phyloP scores from a whole-genome alignment of 2,113 vertebrate species.

The Pelvicachromis taeniatus region DNA sequence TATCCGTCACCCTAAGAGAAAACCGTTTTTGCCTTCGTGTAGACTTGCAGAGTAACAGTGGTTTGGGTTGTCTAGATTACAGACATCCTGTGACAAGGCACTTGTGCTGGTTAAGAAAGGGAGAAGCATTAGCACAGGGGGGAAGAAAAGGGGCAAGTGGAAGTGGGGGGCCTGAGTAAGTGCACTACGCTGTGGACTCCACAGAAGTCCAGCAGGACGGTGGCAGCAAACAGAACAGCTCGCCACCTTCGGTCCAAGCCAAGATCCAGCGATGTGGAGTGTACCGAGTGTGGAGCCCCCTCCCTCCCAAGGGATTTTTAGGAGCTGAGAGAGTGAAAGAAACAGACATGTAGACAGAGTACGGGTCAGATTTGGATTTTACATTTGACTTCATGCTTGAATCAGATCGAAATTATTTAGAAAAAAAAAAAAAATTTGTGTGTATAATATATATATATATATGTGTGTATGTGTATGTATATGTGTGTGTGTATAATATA shows the following conservation, averaged over 20 bases:
- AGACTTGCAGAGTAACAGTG: background rate
- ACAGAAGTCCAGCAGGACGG: conserved; percentile 3
- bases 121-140: background rate
- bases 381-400: background rate
- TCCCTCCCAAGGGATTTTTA: background rate
- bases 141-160: background rate
- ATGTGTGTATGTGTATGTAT: too few species aligned
- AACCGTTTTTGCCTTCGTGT: background rate
- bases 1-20: background rate
- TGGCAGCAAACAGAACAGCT: background rate
- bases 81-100: conserved; percentile 60
- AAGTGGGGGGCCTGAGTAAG: conserved; percentile 7
- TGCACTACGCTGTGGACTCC: conserved; percentile 5
- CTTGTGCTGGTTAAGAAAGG: conserved; percentile 32
- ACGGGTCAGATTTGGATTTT: background rate
- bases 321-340: conserved; percentile 28
- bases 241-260: background rate
- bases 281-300: background rate
- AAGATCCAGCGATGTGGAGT: background rate
- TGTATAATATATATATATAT: background rate
- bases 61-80: background rate
- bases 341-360: conserved; percentile 13
- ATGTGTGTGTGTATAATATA: too few species aligned
- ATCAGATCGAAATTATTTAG: background rate
- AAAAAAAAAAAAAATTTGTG: too few species aligned